Conservation (phyloP, 2,113 vertebrate genomes). For the Cyprinodon tularosa region DNA sequence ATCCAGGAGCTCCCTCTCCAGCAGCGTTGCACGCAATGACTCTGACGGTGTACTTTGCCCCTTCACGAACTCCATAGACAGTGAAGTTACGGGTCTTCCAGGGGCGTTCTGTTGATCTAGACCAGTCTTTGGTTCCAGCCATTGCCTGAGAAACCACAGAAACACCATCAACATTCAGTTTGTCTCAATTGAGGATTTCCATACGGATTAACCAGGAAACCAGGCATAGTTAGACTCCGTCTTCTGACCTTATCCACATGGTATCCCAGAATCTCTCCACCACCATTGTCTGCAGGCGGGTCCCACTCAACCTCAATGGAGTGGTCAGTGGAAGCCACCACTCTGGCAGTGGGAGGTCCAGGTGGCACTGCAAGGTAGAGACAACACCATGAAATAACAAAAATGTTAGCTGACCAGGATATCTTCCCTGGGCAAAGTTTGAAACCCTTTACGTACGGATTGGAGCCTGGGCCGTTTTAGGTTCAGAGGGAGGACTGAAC, state of each 20-base stretch:
- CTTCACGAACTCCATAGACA: slow-evolving; percentile 92
- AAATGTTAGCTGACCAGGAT: neutral
- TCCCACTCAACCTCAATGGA: slow-evolving; percentile 94
- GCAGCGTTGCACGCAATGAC: slow-evolving; percentile 91
- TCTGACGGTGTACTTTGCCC: slow-evolving; percentile 91
- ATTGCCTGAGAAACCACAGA: slow-evolving; percentile 69
- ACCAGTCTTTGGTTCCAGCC: slow-evolving; percentile 92
- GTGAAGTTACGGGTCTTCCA: slow-evolving; percentile 85
- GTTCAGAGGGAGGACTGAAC: slow-evolving; percentile 95
- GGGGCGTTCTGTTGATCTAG: slow-evolving; percentile 90
- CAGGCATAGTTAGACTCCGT: neutral
- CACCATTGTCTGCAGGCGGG: slow-evolving; percentile 89
- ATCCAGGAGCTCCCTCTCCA: slow-evolving; percentile 93
- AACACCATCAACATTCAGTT: neutral
- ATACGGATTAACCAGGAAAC: neutral
- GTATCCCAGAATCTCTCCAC: slow-evolving; percentile 93
- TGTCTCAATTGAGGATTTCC: neutral
- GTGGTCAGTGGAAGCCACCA: slow-evolving; percentile 85
- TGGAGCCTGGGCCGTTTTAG: slow-evolving; percentile 87
- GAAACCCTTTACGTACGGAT: slow-evolving; percentile 84
- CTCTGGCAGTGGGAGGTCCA: slow-evolving; percentile 88
- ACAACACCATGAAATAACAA: neutral
- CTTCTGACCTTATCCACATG: slow-evolving; percentile 89
- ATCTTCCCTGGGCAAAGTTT: neutral
- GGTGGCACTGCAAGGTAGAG: slow-evolving; percentile 84